phyloP scores from a whole-genome alignment of 2,113 vertebrate species.

The Zonotrichia leucophrys region DNA sequence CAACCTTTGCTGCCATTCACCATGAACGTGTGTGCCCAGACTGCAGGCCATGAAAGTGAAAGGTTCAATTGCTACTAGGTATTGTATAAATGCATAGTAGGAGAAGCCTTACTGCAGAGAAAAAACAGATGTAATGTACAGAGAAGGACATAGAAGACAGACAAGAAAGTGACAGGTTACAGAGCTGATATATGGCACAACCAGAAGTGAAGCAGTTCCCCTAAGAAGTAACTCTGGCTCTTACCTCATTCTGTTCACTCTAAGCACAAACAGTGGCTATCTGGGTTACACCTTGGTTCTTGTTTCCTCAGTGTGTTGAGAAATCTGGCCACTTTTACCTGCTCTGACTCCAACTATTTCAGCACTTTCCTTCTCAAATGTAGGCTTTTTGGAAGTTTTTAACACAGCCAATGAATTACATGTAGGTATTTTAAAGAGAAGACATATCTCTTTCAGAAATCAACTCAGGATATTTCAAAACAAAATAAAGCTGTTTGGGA shows the following conservation, averaged over 20 bases:
- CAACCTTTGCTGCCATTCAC: not conserved
- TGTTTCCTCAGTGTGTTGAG: not conserved
- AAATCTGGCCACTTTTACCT: not conserved
- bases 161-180: not conserved
- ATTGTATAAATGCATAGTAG: not conserved
- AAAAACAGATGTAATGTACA: not conserved
- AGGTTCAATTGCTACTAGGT: not conserved
- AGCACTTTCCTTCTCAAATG: not conserved
- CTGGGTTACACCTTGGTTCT: not conserved
- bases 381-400: not conserved
- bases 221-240: not conserved
- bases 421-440: not conserved
- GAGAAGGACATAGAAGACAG: not conserved
- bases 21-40: not conserved
- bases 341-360: not conserved
- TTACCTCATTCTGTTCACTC: not conserved
- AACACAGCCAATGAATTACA: not conserved
- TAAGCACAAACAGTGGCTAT: not conserved
- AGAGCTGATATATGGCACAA: not conserved
- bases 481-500: not conserved
- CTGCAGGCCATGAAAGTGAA: not conserved
- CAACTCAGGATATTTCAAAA: not conserved
- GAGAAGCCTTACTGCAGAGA: constrained; percentile 8
- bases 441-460: not conserved
- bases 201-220: not conserved